Percentiles rank a stretch among this genome's conserved stretches.
These are phyloP conservation scores for Elgonia sp. DNA, from an alignment of 2,888 invertebrate genomes.

Conservation along the genomic window DNA sequence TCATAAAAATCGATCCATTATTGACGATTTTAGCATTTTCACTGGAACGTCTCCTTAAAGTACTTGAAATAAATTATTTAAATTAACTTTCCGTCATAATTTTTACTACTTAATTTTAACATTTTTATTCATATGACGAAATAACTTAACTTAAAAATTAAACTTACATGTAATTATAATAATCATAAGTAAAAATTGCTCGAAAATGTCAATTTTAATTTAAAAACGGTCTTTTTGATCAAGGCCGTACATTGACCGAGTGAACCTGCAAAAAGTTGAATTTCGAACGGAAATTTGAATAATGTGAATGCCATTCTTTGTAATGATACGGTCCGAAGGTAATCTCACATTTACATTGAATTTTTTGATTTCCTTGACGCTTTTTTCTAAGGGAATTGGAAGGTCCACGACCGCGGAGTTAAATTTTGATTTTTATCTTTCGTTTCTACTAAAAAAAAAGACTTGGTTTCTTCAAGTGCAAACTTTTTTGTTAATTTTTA, in stretches of 20 bases:
- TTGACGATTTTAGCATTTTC: too few species aligned
- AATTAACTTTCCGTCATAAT: too few species aligned
- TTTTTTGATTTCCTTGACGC: slow-evolving; percentile 41
- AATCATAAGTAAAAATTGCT: too few species aligned
- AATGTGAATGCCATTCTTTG: slow-evolving; percentile 21
- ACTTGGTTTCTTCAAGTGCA: not conserved
- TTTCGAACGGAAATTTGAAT: slow-evolving; percentile 36
- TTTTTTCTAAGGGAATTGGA: not conserved
- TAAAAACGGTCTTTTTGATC: not conserved
- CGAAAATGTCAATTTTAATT: too few species aligned
- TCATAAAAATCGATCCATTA: too few species aligned
- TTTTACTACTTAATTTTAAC: too few species aligned
- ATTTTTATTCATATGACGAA: too few species aligned
- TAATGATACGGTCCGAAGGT: slow-evolving; percentile 12
- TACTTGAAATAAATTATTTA: too few species aligned
- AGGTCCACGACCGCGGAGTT: slow-evolving; percentile 39
- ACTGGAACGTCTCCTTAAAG: too few species aligned
- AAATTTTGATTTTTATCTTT: slow-evolving; percentile 4
- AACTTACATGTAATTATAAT: too few species aligned
- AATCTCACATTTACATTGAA: slow-evolving; percentile 1
- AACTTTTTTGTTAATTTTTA: slow-evolving; percentile 47
- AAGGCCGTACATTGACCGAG: slow-evolving; percentile 58
- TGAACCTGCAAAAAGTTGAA: slow-evolving; percentile 21
- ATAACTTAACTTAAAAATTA: too few species aligned
- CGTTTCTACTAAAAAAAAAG: not conserved